These are phyloP conservation scores for Euspilapteryx auroguttella DNA, from an alignment of 2,888 invertebrate species.

Conservation along the genomic window DNA sequence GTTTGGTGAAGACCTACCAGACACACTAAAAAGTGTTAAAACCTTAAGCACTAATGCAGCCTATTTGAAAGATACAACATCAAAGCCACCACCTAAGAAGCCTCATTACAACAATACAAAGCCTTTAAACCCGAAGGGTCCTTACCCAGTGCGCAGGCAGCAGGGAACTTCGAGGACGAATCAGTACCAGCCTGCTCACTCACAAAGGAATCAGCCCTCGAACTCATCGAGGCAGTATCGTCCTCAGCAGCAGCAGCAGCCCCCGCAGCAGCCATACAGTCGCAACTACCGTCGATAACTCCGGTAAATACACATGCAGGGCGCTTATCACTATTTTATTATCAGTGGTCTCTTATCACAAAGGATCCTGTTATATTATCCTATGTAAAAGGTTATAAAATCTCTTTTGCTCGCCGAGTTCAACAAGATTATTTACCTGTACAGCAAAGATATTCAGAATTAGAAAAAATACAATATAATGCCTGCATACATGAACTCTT, in stretches of 20 bases:
- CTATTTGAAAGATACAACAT: neutral
- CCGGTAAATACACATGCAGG: neutral
- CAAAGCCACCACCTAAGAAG: no score
- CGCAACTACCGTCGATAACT: neutral
- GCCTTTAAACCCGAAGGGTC: no score
- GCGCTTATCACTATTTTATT: neutral
- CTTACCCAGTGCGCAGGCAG: no score
- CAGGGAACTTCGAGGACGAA: no score
- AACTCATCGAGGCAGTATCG: neutral
- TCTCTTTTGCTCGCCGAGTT: neutral
- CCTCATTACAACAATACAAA: no score
- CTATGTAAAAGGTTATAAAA: neutral
- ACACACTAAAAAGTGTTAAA: constrained; percentile 3
- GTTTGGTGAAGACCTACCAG: constrained; percentile 2
- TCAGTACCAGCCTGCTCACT: neutral
- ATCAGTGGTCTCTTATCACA: neutral
- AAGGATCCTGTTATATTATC: neutral
- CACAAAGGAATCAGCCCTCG: neutral
- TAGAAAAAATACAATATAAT: neutral
- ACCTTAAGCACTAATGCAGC: constrained; percentile 3
- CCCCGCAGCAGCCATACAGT: neutral
- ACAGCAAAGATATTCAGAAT: neutral
- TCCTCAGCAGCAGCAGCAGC: neutral
- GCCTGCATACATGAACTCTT: neutral
- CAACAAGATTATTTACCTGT: neutral